Conservation (phyloP, 2,888 invertebrate genomes). For the Amphipyra berbera region DNA sequence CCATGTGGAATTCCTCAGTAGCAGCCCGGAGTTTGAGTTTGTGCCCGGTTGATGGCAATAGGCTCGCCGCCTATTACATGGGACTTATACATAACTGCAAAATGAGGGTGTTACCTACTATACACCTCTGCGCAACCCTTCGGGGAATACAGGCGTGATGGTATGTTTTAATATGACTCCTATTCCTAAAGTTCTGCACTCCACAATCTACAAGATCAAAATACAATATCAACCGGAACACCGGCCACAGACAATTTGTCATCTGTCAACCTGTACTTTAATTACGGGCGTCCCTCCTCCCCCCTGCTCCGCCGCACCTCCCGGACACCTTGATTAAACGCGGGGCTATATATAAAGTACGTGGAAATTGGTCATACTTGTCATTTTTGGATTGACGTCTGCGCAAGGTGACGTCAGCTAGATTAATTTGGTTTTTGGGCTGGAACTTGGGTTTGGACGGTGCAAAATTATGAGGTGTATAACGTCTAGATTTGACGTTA, state of each 20-base stretch:
- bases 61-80: too few species aligned
- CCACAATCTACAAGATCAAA: constrained; percentile 59
- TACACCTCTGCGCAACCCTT: too few species aligned
- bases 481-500: constrained; percentile 3
- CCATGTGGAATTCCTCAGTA: too few species aligned
- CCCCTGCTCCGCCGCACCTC: constrained; percentile 43
- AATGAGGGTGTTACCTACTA: too few species aligned
- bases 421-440: constrained; percentile 54
- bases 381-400: constrained; percentile 71
- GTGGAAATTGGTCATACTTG: constrained; percentile 68
- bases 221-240: constrained; percentile 67
- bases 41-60: too few species aligned
- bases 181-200: constrained; percentile 21
- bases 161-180: constrained; percentile 9
- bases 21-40: too few species aligned
- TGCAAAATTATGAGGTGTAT: constrained; percentile 8
- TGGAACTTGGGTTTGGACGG: constrained; percentile 22
- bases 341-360: constrained; percentile 74
- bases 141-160: too few species aligned
- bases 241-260: constrained; percentile 80
- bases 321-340: constrained; percentile 85
- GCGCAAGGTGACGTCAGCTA: constrained; percentile 44
- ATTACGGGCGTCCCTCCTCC: constrained; percentile 69
- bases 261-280: constrained; percentile 85
- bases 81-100: too few species aligned